Evolutionary conservation across 2,113 vertebrate species (phyloP).

Genomic region (Nyctibius bracteatus): DNA sequence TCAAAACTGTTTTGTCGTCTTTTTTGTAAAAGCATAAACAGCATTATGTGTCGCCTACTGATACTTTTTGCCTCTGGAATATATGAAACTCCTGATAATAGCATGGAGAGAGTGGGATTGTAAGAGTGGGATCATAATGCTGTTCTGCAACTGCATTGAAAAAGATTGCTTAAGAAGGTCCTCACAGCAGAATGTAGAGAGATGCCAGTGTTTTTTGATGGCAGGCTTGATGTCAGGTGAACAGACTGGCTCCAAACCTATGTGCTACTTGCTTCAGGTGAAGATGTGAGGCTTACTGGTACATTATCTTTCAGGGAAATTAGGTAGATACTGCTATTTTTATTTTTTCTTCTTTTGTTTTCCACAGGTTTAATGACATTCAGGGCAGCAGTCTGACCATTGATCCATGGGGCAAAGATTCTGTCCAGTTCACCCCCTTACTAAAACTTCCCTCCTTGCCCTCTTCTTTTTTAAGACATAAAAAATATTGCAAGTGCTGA

Average conservation of each 20-base stretch:
- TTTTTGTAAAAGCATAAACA: not conserved
- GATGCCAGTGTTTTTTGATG: not conserved
- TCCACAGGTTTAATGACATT: not conserved
- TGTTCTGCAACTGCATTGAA: not conserved
- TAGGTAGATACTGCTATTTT: not conserved
- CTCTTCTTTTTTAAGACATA: not conserved
- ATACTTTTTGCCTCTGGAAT: not conserved
- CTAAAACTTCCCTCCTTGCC: not conserved
- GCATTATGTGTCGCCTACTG: not conserved
- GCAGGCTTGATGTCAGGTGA: not conserved
- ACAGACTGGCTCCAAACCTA: not conserved
- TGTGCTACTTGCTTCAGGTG: not conserved
- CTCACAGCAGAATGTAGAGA: not conserved
- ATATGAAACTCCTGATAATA: not conserved
- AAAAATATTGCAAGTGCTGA: not conserved
- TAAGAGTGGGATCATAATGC: not conserved
- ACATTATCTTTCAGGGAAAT: not conserved
- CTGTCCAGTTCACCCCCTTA: not conserved
- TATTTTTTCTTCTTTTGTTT: too few species aligned
- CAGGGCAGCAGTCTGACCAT: not conserved
- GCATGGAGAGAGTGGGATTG: not conserved
- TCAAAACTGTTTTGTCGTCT: not conserved
- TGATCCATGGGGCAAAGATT: not conserved
- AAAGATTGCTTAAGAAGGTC: not conserved
- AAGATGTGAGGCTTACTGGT: not conserved